Evolutionary conservation across 2,888 invertebrate species (phyloP), one percentile per base, ranked within the genome.

Genomic region (Loripinus fragilis): DNA sequence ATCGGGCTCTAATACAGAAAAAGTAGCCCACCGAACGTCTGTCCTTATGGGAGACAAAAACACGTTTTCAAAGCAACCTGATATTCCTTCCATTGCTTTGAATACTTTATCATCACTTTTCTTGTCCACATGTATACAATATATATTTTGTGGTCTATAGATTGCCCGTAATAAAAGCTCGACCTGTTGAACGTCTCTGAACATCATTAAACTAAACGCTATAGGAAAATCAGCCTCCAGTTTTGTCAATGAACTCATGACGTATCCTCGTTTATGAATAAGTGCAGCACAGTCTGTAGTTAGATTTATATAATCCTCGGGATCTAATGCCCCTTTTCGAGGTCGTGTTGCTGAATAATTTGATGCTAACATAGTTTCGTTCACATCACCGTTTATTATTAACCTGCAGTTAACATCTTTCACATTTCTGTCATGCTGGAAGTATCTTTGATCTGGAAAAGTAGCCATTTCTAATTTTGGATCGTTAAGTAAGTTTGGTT

Each of bases 151-250:
- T n/a, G n/a, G n/a, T n/a, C n/a, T n/a, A n/a, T n/a, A n/a, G n/a
- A n/a, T n/a, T 7, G 88, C 81, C 12, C 90, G 71, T 7, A 93
- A 72, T n/a, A 93, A 80, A 28, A 90, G 76, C 72, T 91, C 92
- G 0, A 88, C 81, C 66, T 90, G 89, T 67, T 88, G 89, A 7
- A 90, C 77, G 69, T 91, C 90, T 55, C 82, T 87, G 66, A 85
- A 90, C 48, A 91, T 86, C 3, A 91, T 60, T 20, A 92, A 84
- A 74, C 90, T 87, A 76, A 88, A 92, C 0, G 91, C 91, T 20
- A 92, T 75, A 0, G 91, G 90, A 70, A 86, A 91, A n/a, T 85
- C 30, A 28, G 77, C 70, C 74, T 90, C 91, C 73, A 66, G n/a
- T 67, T n/a, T n/a, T n/a, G n/a, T n/a, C n/a, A n/a, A n/a, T n/a